Conservation (phyloP, 2,797 vertebrate genomes). For the Sebastes dallii region DNA sequence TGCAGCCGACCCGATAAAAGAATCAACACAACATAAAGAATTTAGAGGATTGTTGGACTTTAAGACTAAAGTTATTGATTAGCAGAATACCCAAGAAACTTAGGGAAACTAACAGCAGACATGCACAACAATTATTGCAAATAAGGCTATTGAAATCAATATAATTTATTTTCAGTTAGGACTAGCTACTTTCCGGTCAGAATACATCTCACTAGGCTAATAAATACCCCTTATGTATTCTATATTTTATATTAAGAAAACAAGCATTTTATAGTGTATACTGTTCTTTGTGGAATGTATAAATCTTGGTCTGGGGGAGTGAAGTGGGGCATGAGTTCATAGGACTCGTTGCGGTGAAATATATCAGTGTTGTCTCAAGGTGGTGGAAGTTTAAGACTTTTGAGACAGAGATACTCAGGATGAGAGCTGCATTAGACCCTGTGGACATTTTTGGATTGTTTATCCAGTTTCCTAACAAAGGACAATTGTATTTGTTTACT, state of each 20-base stretch:
- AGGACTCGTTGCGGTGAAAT: conserved; percentile 27
- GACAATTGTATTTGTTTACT: conserved; percentile 27
- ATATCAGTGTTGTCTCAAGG: conserved; percentile 22
- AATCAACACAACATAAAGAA: conserved; percentile 6
- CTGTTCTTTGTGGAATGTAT: conserved; percentile 54
- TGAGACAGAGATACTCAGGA: conserved; percentile 47
- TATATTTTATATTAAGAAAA: conserved; percentile 58
- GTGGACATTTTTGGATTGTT: conserved; percentile 28
- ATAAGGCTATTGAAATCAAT: conserved; percentile 22
- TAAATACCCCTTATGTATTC: conserved; percentile 17
- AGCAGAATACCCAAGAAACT: conserved; percentile 7
- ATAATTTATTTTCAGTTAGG: conserved; percentile 34
- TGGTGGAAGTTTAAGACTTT: conserved; percentile 31
- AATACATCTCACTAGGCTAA: conserved; percentile 12
- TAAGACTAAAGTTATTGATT: conserved; percentile 29
- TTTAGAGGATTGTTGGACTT: conserved; percentile 31
- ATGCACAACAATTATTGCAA: not conserved
- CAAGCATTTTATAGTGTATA: conserved; percentile 63
- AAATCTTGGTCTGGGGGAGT: conserved; percentile 25
- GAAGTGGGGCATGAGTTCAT: conserved; percentile 20
- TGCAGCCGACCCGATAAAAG: conserved; percentile 26
- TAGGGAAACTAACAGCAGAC: conserved; percentile 3
- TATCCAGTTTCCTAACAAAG: conserved; percentile 21
- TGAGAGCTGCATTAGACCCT: conserved; percentile 24
- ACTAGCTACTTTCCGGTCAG: conserved; percentile 7